These are phyloP conservation scores for Andrena minutula DNA, from an alignment of 2,888 invertebrate genomes.

Conservation along the genomic window DNA sequence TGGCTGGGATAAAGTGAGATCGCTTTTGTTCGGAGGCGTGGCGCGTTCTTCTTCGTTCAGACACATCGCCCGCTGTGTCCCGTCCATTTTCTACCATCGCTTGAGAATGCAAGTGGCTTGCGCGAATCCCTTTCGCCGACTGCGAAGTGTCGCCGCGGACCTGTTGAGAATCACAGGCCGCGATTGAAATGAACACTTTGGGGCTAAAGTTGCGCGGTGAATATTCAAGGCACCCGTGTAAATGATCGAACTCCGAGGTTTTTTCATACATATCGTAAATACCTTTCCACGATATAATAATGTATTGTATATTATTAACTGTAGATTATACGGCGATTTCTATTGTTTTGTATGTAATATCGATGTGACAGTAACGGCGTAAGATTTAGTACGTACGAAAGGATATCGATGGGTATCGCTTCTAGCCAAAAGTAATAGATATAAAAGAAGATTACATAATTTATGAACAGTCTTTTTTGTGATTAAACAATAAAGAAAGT, in stretches of 20 bases:
- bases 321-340: slow-evolving; percentile 32
- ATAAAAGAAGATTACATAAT: slow-evolving; percentile 46
- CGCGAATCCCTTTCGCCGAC: slow-evolving; percentile 16
- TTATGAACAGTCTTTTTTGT: slow-evolving; percentile 51
- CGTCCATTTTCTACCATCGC: slow-evolving; percentile 67
- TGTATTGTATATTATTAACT: slow-evolving; percentile 35
- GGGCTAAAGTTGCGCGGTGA: background rate
- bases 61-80: slow-evolving; percentile 58
- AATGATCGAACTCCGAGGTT: slow-evolving; percentile 21
- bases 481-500: slow-evolving; percentile 48
- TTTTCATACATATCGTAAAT: slow-evolving; percentile 54
- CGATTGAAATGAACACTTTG: background rate
- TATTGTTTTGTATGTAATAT: slow-evolving; percentile 52
- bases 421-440: slow-evolving; percentile 58
- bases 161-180: no score
- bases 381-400: slow-evolving; percentile 13
- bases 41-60: background rate
- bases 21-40: background rate
- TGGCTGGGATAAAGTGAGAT: background rate
- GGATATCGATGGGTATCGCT: slow-evolving; percentile 39
- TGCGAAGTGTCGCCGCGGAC: slow-evolving; percentile 7
- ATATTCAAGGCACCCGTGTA: slow-evolving; percentile 1
- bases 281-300: slow-evolving; percentile 29
- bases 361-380: slow-evolving; percentile 25
- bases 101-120: slow-evolving; percentile 33